These are phyloP conservation scores for Silurus meridionalis DNA, from an alignment of 2,113 vertebrate genomes.

Conservation along the genomic window DNA sequence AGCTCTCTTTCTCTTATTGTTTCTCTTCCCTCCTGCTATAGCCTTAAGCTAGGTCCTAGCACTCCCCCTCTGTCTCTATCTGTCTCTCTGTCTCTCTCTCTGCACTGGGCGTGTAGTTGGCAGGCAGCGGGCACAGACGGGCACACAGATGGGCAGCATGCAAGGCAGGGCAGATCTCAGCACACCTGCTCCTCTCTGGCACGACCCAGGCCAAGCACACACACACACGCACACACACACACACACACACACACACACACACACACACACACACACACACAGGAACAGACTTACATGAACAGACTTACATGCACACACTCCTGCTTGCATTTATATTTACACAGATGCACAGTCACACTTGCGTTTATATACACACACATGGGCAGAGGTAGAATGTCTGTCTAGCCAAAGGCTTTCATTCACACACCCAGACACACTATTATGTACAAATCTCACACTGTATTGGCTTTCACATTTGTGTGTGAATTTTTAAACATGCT, in stretches of 20 bases:
- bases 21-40: constrained; percentile 12
- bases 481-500: background rate
- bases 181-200: constrained; percentile 81
- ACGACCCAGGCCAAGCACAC: constrained; percentile 57
- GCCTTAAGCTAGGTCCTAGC: constrained; percentile 14
- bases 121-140: constrained; percentile 76
- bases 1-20: background rate
- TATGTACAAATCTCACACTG: constrained; percentile 26
- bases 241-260: constrained; percentile 59
- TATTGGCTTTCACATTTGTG: constrained; percentile 6
- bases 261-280: constrained; percentile 33
- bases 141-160: constrained; percentile 80
- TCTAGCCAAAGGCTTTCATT: constrained; percentile 40
- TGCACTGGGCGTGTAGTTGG: constrained; percentile 56
- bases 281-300: constrained; percentile 56
- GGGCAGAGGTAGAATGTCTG: constrained; percentile 27
- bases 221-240: constrained; percentile 55
- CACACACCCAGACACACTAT: constrained; percentile 24
- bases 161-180: constrained; percentile 71
- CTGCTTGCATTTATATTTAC: constrained; percentile 49
- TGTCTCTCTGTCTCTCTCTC: constrained; percentile 57
- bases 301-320: constrained; percentile 56
- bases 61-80: constrained; percentile 55
- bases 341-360: constrained; percentile 53
- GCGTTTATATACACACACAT: constrained; percentile 36